Base-by-base conservation (phyloP, 2,113 vertebrate genomes). In the Lepidothrix coronata region DNA sequence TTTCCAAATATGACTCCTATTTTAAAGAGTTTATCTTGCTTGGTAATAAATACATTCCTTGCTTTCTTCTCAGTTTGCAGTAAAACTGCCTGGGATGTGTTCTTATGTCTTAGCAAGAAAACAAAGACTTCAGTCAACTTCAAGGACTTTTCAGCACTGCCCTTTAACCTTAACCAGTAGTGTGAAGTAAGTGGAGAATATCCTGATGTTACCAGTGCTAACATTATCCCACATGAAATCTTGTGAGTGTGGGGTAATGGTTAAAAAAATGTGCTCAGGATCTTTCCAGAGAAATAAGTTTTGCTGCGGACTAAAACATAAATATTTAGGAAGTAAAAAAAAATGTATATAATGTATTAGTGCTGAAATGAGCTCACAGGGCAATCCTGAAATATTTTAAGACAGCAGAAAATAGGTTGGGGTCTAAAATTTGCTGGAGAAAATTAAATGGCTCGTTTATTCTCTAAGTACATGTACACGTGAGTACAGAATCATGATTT, bases 401-500 rank as follows among this genome's bases (percentile, higher is more conserved):
- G 51, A 23, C 25, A 63, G 30, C 27, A 62, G 31, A 49, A 89
- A 85, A 17, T 23, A 30, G 58, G 27, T 49, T 37, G 18, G 8
- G 65, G 30, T 46, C 20, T 91, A 43, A 66, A 91, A 74, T 12
- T 77, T 55, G 8, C 22, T 41, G 12, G 28, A 82, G n/a, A 73
- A 75, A 65, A 18, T 58, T 63, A 35, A 44, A 13, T 3, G 3
- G 11, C 20, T 63, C 58, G 2, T 62, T 19, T 63, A 2, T 75
- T 88, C 51, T 58, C 17, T 13, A 62, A 83, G 35, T 70, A 35
- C 1, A 0, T 21, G 1, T 44, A 17, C 28, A 21, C 4, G 0
- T 48, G n/a, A 55, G 22, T 75, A 70, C 24, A 62, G 39, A 80
- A 19, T 20, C 6, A 58, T 49, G 37, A 14, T 48, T 87, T 94